Evolutionary conservation across 2,113 vertebrate genomes (phyloP).

Genomic region (Gobiocypris rarus): DNA sequence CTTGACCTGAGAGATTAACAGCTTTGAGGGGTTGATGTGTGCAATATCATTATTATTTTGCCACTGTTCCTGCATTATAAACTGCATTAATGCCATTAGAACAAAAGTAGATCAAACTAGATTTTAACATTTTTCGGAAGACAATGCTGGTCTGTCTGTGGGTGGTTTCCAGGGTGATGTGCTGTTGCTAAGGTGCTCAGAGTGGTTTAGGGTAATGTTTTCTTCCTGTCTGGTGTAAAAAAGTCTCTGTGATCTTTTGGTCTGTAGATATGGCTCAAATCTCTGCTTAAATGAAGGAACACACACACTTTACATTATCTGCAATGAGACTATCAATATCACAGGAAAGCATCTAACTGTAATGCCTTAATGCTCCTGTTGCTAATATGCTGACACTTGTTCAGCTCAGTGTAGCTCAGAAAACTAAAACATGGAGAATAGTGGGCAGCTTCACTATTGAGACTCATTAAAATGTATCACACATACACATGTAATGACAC

Average conservation of each 20-base stretch:
- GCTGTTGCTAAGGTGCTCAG: too few species aligned
- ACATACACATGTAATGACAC: too few species aligned
- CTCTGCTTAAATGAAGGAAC: background rate
- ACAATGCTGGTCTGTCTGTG: too few species aligned
- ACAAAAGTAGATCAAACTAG: background rate
- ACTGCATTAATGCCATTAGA: background rate
- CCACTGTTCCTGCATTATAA: background rate
- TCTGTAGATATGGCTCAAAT: background rate
- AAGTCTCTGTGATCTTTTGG: background rate
- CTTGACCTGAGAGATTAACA: background rate
- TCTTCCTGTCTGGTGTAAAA: background rate
- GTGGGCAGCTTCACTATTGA: too few species aligned
- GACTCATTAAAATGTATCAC: too few species aligned
- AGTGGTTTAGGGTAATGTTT: background rate
- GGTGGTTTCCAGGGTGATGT: too few species aligned
- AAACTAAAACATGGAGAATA: too few species aligned
- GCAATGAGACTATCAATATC: background rate
- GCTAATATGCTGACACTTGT: too few species aligned
- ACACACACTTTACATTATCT: background rate
- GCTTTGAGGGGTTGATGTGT: background rate
- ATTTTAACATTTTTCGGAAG: background rate
- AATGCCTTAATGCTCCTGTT: background rate
- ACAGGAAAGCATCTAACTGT: background rate
- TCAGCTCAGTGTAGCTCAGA: too few species aligned
- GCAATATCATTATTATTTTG: too few species aligned